A percentile compares a stretch with the other conserved stretches of the same genome.
Evolutionary conservation across 2,797 vertebrate genomes (phyloP).

Genomic region (Lacerta agilis): DNA sequence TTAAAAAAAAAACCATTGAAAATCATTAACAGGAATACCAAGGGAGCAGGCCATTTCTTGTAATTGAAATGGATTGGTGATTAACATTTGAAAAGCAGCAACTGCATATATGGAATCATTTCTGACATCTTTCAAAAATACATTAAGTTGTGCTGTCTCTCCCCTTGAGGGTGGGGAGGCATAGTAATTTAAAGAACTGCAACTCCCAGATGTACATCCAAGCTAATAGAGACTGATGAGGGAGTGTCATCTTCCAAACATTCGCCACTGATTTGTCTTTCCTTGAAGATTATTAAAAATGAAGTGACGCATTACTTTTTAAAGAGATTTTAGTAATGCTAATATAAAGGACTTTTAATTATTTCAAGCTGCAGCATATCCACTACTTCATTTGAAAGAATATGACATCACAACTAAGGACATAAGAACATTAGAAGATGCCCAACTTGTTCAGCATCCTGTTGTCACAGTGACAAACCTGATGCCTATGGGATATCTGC

Average conservation of each 20-base stretch:
- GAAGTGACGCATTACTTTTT: neutral
- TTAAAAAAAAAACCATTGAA: slow-evolving; percentile 53
- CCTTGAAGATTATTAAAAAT: neutral
- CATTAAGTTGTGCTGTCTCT: neutral
- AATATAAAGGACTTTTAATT: neutral
- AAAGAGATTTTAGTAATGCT: neutral
- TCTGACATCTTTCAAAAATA: slow-evolving; percentile 34
- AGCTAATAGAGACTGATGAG: slow-evolving; percentile 1
- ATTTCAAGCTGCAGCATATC: neutral
- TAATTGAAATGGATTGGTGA: slow-evolving; percentile 36
- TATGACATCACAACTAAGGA: neutral
- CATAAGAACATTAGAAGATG: neutral
- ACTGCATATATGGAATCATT: slow-evolving; percentile 25
- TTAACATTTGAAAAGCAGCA: slow-evolving; percentile 45
- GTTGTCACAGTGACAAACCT: no score
- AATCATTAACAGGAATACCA: slow-evolving; percentile 63
- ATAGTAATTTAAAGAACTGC: slow-evolving; percentile 7
- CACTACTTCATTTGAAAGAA: neutral
- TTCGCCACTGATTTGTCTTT: neutral
- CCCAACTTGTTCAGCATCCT: neutral
- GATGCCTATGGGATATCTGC: no score
- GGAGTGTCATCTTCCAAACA: neutral
- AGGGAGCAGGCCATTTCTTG: slow-evolving; percentile 42
- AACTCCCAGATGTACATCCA: neutral
- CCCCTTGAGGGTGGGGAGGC: neutral